These are phyloP conservation scores for Papilio protenor DNA, from an alignment of 2,888 invertebrate genomes.

Conservation along the genomic window DNA sequence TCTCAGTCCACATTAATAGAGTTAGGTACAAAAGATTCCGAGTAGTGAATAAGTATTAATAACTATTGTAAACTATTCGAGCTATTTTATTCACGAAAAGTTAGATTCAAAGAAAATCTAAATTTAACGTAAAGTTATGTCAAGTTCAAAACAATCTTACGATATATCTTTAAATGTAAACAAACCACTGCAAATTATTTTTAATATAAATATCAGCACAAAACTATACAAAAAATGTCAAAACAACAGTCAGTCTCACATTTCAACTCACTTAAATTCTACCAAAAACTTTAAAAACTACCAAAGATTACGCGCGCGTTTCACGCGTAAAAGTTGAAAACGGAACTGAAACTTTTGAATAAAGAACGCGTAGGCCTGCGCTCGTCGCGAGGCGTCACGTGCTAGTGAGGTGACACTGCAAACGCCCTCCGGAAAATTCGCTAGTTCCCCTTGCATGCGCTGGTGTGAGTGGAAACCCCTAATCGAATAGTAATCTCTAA, in stretches of 20 bases:
- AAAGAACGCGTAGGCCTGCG: conserved; percentile 75
- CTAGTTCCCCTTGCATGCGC: conserved; percentile 64
- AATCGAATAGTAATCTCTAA: conserved; percentile 75
- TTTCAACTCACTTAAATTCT: conserved; percentile 31
- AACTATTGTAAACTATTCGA: no score
- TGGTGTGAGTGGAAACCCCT: conserved; percentile 59
- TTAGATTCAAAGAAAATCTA: no score
- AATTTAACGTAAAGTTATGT: no score
- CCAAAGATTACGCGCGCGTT: not conserved
- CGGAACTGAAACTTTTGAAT: conserved; percentile 56
- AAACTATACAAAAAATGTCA: not conserved
- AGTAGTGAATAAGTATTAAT: no score
- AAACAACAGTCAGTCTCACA: conserved; percentile 5
- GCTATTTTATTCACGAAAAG: no score
- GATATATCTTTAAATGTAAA: not conserved
- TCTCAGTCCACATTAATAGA: no score
- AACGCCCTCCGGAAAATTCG: conserved; percentile 74
- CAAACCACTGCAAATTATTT: not conserved
- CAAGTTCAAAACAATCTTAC: not conserved
- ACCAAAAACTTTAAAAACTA: conserved; percentile 8
- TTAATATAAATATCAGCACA: not conserved
- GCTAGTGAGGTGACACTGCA: conserved; percentile 76
- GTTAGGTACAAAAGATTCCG: no score
- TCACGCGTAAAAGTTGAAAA: conserved; percentile 45
- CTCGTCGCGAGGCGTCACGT: conserved; percentile 76